Evolutionary conservation across 2,888 invertebrate species (phyloP).

Genomic region (Amblyteles armatorius): DNA sequence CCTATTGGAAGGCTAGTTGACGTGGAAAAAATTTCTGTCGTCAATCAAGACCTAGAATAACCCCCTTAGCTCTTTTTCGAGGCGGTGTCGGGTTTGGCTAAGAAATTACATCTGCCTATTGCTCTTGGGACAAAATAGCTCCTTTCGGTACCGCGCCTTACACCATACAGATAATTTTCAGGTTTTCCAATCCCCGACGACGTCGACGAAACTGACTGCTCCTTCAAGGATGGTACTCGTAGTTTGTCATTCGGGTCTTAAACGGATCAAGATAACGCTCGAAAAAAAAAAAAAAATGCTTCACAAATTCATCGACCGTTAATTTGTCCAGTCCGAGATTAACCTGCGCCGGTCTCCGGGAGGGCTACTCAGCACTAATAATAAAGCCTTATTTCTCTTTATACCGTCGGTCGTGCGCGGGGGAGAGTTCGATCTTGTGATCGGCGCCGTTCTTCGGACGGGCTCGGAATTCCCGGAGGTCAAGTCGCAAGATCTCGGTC

Average conservation of each 20-base stretch:
- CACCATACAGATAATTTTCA: too few relatives aligned
- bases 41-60: too few relatives aligned
- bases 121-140: too few relatives aligned
- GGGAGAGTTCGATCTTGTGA: constrained; percentile 54
- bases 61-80: too few relatives aligned
- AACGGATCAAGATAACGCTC: neutral
- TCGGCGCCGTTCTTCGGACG: constrained; percentile 43
- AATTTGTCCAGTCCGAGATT: constrained; percentile 11
- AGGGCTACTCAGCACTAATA: constrained; percentile 51
- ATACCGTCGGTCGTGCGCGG: constrained; percentile 39
- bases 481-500: constrained; percentile 66
- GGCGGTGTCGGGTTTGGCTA: too few relatives aligned
- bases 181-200: too few relatives aligned
- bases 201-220: too few relatives aligned
- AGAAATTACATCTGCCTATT: too few relatives aligned
- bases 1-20: too few relatives aligned
- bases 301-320: neutral
- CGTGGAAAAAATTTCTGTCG: too few relatives aligned
- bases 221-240: too few relatives aligned
- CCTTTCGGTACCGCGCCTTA: too few relatives aligned
- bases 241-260: neutral
- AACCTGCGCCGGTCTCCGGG: constrained; percentile 6
- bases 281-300: neutral
- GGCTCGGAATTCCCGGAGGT: constrained; percentile 70
- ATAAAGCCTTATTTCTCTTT: constrained; percentile 53